A percentile compares a stretch with the other conserved stretches of the same genome.
Conservation (phyloP, 2,888 invertebrate genomes). For the Augochlorella aurata region DNA sequence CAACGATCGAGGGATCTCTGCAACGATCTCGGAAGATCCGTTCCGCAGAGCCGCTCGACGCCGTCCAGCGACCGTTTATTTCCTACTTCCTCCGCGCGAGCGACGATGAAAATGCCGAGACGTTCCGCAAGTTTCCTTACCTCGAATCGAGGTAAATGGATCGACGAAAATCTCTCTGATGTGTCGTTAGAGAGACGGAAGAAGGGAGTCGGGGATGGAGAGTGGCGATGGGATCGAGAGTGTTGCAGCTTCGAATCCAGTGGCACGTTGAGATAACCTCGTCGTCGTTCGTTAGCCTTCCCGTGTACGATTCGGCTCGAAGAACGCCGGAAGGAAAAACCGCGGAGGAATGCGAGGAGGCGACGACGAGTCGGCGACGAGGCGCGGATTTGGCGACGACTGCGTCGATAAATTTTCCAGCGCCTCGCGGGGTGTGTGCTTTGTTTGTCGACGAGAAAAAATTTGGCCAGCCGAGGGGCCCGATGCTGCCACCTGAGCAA, state of each 20-base stretch:
- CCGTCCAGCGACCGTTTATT: neutral
- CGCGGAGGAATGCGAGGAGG: no score
- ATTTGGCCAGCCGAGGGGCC: constrained; percentile 23
- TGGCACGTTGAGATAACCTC: no score
- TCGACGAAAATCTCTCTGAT: constrained; percentile 3
- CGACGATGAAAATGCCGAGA: constrained; percentile 34
- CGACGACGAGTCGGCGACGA: no score
- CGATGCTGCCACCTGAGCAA: constrained; percentile 48
- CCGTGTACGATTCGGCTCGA: no score
- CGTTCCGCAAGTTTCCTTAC: constrained; percentile 41
- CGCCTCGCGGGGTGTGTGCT: neutral
- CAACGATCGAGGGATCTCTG: constrained; percentile 3
- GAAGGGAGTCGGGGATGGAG: neutral
- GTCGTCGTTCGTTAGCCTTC: no score
- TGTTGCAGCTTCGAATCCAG: neutral
- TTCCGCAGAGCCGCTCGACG: neutral
- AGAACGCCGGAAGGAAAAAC: no score
- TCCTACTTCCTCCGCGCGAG: neutral
- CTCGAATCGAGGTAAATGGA: constrained; percentile 47
- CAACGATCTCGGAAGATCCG: neutral
- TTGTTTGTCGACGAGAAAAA: constrained; percentile 29
- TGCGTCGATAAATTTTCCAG: neutral
- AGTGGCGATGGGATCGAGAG: neutral
- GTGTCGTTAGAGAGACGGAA: neutral
- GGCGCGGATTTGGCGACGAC: neutral